phyloP scores from a whole-genome alignment of 1,140 invertebrate genomes.

The Chymomyza costata region DNA sequence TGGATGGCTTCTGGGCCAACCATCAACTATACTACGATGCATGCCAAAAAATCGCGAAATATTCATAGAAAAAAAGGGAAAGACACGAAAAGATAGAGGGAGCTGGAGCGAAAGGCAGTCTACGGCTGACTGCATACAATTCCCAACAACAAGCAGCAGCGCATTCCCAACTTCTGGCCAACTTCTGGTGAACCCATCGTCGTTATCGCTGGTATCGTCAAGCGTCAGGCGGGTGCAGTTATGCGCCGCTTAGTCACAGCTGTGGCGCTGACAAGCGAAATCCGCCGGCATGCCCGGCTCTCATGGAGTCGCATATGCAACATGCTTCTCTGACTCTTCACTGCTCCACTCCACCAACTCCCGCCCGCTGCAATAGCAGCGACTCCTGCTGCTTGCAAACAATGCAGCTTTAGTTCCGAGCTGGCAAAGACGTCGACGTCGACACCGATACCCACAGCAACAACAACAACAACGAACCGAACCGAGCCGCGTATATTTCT shows the following conservation, averaged over 20 bases:
- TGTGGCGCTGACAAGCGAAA: conserved; percentile 59
- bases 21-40: conserved; percentile 66
- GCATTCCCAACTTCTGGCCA: too few species aligned
- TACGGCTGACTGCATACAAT: too few species aligned
- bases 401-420: too few species aligned
- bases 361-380: conserved; percentile 3
- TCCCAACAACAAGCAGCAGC: too few species aligned
- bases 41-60: conserved; percentile 47
- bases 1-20: too few species aligned
- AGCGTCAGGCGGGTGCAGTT: conserved; percentile 40
- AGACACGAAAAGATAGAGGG: conserved; percentile 31
- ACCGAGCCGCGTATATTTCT: conserved; percentile 57
- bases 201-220: conserved; percentile 9
- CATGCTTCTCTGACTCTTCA: background rate
- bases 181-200: too few species aligned
- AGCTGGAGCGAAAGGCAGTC: conserved; percentile 20
- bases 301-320: too few species aligned
- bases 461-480: conserved; percentile 33
- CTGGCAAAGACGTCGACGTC: too few species aligned
- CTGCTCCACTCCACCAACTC: background rate
- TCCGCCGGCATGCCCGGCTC: conserved; percentile 23
- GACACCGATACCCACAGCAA: conserved; percentile 1
- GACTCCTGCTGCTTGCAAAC: too few species aligned
- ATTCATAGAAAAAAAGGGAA: conserved; percentile 38
- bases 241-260: conserved; percentile 70